A percentile compares a stretch with the other conserved stretches of the same genome.
phyloP scores from a whole-genome alignment of 1,140 invertebrate genomes.

The Cyclina sinensis region DNA sequence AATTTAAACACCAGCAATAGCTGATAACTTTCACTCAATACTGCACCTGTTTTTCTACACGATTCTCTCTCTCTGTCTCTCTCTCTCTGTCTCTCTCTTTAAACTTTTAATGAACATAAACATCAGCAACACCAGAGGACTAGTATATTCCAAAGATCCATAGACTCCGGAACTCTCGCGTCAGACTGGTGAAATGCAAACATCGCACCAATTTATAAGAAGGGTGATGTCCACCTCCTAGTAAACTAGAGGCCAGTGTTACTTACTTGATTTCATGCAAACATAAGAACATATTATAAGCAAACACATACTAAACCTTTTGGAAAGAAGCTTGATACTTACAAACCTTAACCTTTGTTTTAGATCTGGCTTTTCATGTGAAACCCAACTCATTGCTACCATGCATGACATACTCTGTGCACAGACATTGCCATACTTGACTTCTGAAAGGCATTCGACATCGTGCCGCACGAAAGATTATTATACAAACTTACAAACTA shows the following conservation, averaged over 20 bases:
- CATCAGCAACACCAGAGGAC: no score
- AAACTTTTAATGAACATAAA: no score
- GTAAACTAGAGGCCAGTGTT: slow-evolving; percentile 46
- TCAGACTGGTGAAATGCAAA: slow-evolving; percentile 41
- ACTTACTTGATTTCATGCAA: slow-evolving; percentile 30
- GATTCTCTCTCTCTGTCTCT: no score
- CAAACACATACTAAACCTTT: slow-evolving; percentile 54
- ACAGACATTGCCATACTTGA: background rate
- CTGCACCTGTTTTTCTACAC: no score
- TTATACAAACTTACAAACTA: background rate
- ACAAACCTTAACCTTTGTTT: slow-evolving; percentile 38
- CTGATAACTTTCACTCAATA: no score
- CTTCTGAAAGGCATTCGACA: background rate
- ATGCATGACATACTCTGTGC: background rate
- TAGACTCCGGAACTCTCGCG: slow-evolving; percentile 32
- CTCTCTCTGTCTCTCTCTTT: no score
- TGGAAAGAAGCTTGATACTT: slow-evolving; percentile 36
- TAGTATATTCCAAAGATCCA: slow-evolving; percentile 38
- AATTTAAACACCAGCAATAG: background rate
- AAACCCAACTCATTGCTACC: slow-evolving; percentile 32
- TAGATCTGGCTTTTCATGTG: slow-evolving; percentile 47
- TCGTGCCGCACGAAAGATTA: background rate
- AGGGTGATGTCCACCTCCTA: slow-evolving; percentile 14
- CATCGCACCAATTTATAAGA: slow-evolving; percentile 40
- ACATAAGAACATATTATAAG: slow-evolving; percentile 64